Conservation (phyloP, 1,140 invertebrate species). For the Eupristina koningsbergeri region DNA sequence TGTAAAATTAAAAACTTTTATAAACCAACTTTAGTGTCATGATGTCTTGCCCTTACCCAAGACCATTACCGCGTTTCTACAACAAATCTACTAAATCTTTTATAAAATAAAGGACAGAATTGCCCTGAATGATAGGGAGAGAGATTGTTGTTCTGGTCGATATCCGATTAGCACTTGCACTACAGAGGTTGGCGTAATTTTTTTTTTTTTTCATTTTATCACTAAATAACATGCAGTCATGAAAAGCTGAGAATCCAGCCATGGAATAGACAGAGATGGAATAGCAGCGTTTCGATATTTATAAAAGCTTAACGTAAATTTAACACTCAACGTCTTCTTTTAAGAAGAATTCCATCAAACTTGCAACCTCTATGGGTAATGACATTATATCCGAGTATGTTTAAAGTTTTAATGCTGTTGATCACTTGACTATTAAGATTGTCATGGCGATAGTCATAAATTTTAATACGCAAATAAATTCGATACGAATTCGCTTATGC, state of each 20-base stretch:
- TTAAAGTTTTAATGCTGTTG: background rate
- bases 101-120: background rate
- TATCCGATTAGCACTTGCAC: background rate
- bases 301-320: background rate
- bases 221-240: background rate
- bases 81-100: constrained; percentile 1
- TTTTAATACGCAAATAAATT: background rate
- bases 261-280: no score
- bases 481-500: no score
- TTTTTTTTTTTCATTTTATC: no score
- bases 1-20: background rate
- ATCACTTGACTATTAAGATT: background rate
- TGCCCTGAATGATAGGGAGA: background rate
- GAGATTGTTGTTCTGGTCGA: constrained; percentile 18
- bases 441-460: background rate
- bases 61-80: background rate
- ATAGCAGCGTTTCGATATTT: background rate
- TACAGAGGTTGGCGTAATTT: background rate
- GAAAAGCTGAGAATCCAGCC: background rate
- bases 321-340: background rate
- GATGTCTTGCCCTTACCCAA: background rate
- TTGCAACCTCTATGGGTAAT: background rate
- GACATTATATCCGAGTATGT: background rate
- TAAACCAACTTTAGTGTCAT: background rate
- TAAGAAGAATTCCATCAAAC: background rate